Percentiles rank a stretch among this genome's conserved stretches.
Conservation (phyloP, 1,140 invertebrate species). For the Ptiloglossa arizonensis region DNA sequence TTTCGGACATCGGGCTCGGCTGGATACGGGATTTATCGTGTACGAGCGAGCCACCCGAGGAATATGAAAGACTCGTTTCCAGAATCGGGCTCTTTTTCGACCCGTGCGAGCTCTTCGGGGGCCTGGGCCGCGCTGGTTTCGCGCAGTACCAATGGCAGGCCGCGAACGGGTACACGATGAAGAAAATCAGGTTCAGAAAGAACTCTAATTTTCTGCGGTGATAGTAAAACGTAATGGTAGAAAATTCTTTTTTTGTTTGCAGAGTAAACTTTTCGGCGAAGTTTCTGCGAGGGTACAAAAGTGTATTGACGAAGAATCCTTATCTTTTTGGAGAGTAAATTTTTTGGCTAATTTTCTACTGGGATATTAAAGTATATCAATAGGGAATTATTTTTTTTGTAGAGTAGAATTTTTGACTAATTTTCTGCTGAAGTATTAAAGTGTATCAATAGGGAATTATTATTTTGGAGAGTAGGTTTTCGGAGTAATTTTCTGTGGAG, state of each 20-base stretch:
- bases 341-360: slow-evolving; percentile 42
- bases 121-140: not conserved
- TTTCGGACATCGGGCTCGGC: not conserved
- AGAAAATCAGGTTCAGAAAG: slow-evolving; percentile 56
- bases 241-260: not conserved
- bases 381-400: not conserved
- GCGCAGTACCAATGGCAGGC: slow-evolving; percentile 38
- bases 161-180: slow-evolving; percentile 58
- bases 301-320: no score
- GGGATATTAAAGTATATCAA: not conserved
- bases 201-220: slow-evolving; percentile 50
- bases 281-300: no score
- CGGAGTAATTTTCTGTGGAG: no score
- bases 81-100: slow-evolving; percentile 44
- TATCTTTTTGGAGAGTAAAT: no score
- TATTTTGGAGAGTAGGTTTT: no score
- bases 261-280: not conserved
- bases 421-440: no score
- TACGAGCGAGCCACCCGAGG: not conserved
- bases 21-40: not conserved
- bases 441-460: no score
- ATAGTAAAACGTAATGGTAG: not conserved
- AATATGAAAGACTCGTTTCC: not conserved
- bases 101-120: slow-evolving; percentile 3
- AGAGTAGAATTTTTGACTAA: not conserved